Base-by-base conservation (phyloP, 2,113 vertebrate species). In the Poeciliopsis prolifica region DNA sequence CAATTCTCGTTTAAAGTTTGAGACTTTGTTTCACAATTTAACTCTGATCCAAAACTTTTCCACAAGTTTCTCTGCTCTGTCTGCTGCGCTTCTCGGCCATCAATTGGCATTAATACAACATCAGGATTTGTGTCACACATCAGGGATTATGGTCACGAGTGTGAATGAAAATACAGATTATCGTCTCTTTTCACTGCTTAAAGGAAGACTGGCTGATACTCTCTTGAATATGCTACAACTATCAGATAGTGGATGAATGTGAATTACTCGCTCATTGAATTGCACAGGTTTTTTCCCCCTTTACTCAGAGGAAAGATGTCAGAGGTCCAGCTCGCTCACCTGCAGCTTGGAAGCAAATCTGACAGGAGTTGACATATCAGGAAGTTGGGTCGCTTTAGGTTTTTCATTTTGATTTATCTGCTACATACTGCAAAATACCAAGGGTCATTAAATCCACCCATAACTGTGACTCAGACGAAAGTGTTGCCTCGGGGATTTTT, bases 71-170 rank as follows among this genome's bases (percentile, higher is more conserved):
- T n/a, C 24, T n/a, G 9, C n/a, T 7, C 22, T 58, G 51, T 58
- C 51, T 58, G 51, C 51, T 24, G 17, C 24, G 24, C 24, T 58
- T 58, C 24, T 58, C 24, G 0, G 51, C 3, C 22, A 58, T 58
- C 51, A 58, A 3, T 58, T 10, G 24, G 24, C 24, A 17, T 17
- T 58, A 70, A 70, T 75, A 65, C 84, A 75, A 74, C 72, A 70
- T 77, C 73, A 84, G 85, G 75, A 86, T 91, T 87, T 88, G 79
- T 87, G 80, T 80, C 24, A 1, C 74, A 72, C 78, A 64, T 73
- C 68, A 69, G 40, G 80, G 78, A 84, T 90, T 85, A 84, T 71
- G 65, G 61, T 81, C 80, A 51, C 71, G 77, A 76, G 80, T 78
- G 72, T 70, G 69, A 77, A 74, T 79, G 79, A 75, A 83, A 82